phyloP scores from a whole-genome alignment of 1,140 invertebrate species.

The Meloidogyne hapla region DNA sequence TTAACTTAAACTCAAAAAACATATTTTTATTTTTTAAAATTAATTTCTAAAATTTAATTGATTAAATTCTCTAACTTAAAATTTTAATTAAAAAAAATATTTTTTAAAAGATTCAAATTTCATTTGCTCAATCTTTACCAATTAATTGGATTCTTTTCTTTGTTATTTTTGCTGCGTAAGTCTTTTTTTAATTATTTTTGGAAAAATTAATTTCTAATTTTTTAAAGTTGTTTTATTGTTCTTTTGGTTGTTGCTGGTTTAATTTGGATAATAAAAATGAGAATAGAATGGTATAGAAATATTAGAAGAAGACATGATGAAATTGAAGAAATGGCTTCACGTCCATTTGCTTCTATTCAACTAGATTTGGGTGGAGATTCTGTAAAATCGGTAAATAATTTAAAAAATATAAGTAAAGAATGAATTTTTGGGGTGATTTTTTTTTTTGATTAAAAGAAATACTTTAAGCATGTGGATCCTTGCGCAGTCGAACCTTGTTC shows the following conservation, averaged over 20 bases:
- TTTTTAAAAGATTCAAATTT: conserved; percentile 51
- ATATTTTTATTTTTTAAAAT: no score
- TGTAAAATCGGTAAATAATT: conserved; percentile 23
- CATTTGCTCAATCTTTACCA: conserved; percentile 63
- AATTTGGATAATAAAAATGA: conserved; percentile 61
- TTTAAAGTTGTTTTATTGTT: conserved; percentile 63
- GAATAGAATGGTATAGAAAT: conserved; percentile 43
- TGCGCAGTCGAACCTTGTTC: conserved; percentile 60
- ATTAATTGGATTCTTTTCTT: conserved; percentile 64
- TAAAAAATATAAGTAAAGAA: no score
- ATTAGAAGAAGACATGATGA: conserved; percentile 44
- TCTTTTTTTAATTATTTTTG: not conserved
- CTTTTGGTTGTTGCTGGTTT: conserved; percentile 61
- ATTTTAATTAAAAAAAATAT: not conserved
- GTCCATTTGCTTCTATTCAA: conserved; percentile 60
- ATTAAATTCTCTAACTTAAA: no score
- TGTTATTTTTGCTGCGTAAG: conserved; percentile 64
- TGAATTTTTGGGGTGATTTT: no score
- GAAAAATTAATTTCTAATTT: not conserved
- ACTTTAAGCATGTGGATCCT: conserved; percentile 47
- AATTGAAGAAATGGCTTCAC: conserved; percentile 56
- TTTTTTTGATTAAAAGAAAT: not conserved
- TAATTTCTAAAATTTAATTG: no score
- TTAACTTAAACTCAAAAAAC: no score
- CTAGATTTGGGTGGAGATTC: conserved; percentile 45